Evolutionary conservation across 2,113 vertebrate genomes (phyloP).

Genomic region (Planiliza haematocheilus): DNA sequence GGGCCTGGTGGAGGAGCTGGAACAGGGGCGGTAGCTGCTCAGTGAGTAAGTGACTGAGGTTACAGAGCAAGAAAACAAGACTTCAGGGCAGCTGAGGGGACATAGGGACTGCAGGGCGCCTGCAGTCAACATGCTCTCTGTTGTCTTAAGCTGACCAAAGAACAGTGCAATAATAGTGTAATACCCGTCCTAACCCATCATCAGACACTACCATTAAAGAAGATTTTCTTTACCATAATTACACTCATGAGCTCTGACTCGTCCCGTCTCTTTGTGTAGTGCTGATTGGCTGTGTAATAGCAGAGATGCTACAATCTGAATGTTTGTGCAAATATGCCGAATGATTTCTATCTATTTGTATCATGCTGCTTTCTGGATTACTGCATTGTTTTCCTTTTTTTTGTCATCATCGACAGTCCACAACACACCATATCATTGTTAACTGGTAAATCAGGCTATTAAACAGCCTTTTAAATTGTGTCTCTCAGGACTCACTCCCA

Average conservation of each 20-base stretch:
- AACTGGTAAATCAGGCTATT: neutral
- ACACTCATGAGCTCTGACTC: neutral
- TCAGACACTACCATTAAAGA: neutral
- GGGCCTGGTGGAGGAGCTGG: constrained; percentile 12
- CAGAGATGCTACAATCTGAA: constrained; percentile 1
- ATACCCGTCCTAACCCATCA: no score
- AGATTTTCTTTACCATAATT: no score
- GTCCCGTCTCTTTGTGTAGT: neutral
- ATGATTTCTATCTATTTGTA: neutral
- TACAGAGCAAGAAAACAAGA: neutral
- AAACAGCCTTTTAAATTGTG: neutral
- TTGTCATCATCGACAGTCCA: neutral
- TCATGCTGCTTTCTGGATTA: constrained; percentile 8
- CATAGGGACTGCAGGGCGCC: neutral
- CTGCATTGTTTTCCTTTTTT: neutral
- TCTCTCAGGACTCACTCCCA: neutral
- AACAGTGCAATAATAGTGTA: neutral
- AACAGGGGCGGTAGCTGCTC: constrained; percentile 11
- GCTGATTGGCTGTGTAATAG: constrained; percentile 2
- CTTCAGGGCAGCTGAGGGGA: neutral
- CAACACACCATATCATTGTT: constrained; percentile 3
- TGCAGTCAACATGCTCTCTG: neutral
- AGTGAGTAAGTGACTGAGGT: constrained; percentile 30
- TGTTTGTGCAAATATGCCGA: neutral
- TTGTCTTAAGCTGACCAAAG: constrained; percentile 5